These are phyloP conservation scores for Timema cristinae DNA, from an alignment of 2,888 invertebrate genomes.

Conservation along the genomic window DNA sequence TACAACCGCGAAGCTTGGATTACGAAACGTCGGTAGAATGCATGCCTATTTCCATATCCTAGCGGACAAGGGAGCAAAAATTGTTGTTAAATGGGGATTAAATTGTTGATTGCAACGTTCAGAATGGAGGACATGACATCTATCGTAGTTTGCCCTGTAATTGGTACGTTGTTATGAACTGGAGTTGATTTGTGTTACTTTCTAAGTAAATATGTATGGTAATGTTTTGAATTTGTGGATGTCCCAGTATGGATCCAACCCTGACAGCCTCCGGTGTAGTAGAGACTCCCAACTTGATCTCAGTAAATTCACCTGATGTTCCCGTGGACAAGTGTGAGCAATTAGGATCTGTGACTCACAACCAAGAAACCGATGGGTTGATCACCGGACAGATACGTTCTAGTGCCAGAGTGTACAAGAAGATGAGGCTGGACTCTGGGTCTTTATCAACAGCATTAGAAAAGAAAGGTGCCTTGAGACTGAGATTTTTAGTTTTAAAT, in stretches of 20 bases:
- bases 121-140: neutral
- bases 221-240: too few relatives aligned
- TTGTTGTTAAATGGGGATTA: neutral
- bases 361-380: slow-evolving; percentile 26
- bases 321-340: slow-evolving; percentile 30
- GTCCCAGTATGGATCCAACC: slow-evolving; percentile 22
- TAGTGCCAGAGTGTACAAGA: slow-evolving; percentile 75
- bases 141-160: neutral
- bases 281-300: slow-evolving; percentile 7
- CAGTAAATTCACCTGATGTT: slow-evolving; percentile 15
- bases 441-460: slow-evolving; percentile 41
- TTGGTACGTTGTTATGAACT: neutral
- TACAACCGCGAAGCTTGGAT: slow-evolving; percentile 9
- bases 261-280: neutral
- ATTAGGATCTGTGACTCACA: slow-evolving; percentile 36
- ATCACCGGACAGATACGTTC: slow-evolving; percentile 51
- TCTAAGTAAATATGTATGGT: neutral
- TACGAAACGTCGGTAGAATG: neutral
- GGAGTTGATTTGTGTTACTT: slow-evolving; percentile 3
- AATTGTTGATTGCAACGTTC: neutral
- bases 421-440: slow-evolving; percentile 60
- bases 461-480: slow-evolving; percentile 36
- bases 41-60: neutral
- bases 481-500: too few relatives aligned
- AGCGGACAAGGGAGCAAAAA: neutral